Evolutionary conservation across 2,797 vertebrate genomes (phyloP).

Genomic region (Coendou prehensilis): DNA sequence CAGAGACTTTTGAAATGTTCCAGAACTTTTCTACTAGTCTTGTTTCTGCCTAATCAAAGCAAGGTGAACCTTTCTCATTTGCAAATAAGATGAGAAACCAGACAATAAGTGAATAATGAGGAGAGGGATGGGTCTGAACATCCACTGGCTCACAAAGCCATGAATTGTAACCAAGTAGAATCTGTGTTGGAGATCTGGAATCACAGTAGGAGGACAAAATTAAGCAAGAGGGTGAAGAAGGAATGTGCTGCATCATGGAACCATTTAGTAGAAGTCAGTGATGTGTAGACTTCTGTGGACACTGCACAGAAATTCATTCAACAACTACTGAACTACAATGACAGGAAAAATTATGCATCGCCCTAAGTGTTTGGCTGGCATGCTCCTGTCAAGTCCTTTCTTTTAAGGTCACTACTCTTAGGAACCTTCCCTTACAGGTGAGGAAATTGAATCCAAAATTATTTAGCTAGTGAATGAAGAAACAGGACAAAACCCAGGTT

Average conservation of each 20-base stretch:
- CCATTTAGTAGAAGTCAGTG: background rate
- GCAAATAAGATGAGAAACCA: slow-evolving; percentile 41
- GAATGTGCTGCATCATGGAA: background rate
- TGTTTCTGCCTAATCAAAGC: slow-evolving; percentile 53
- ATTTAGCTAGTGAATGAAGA: background rate
- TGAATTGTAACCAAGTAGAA: background rate
- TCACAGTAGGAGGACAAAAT: slow-evolving; percentile 24
- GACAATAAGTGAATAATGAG: background rate
- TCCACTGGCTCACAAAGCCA: background rate
- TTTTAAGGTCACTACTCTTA: background rate
- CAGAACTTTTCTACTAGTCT: slow-evolving; percentile 70
- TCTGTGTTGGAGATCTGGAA: background rate
- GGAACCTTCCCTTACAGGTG: background rate
- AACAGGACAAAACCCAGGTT: background rate
- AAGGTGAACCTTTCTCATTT: slow-evolving; percentile 52
- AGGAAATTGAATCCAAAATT: background rate
- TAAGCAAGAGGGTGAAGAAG: slow-evolving; percentile 8
- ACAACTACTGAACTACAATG: background rate
- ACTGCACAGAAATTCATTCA: background rate
- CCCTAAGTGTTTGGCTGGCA: background rate
- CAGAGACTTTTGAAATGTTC: slow-evolving; percentile 82
- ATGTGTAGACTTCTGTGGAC: background rate
- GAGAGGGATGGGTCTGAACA: background rate
- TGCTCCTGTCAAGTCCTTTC: background rate
- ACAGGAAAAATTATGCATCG: background rate